Conservation (phyloP, 2,113 vertebrate species). For the Maccullochella peelii region DNA sequence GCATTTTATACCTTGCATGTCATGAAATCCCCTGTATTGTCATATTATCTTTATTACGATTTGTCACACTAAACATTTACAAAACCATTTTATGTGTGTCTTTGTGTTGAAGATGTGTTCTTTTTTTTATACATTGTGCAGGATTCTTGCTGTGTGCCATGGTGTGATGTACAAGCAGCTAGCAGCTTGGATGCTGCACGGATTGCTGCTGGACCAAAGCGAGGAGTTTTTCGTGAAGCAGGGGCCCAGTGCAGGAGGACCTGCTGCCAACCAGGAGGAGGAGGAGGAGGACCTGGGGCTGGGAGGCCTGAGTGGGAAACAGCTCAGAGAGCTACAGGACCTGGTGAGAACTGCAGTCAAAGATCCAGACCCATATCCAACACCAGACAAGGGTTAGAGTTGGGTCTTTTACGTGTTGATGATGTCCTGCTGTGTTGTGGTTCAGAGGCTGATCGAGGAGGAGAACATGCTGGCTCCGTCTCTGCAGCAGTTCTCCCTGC, state of each 20-base stretch:
- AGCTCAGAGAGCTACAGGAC: slow-evolving; percentile 94
- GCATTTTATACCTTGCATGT: accelerated
- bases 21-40: not conserved
- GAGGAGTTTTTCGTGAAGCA: slow-evolving; percentile 98
- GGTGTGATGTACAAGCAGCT: slow-evolving; percentile 99
- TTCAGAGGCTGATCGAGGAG: slow-evolving; percentile 95
- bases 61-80: not conserved
- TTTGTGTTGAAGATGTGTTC: not conserved
- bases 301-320: slow-evolving; percentile 96
- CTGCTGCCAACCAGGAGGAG: slow-evolving; percentile 89
- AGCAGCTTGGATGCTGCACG: slow-evolving; percentile 98
- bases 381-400: no score
- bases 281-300: slow-evolving; percentile 97
- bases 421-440: not conserved
- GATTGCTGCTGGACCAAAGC: slow-evolving; percentile 93
- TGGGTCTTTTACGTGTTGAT: no score
- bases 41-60: not conserved
- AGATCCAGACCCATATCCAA: no score
- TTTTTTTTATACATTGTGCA: slow-evolving; percentile 54
- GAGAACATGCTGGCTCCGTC: slow-evolving; percentile 98
- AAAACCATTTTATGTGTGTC: not conserved
- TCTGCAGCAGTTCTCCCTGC: slow-evolving; percentile 96
- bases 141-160: slow-evolving; percentile 95
- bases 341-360: slow-evolving; percentile 84
- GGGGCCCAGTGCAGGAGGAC: slow-evolving; percentile 91